Conservation (phyloP, 2,797 vertebrate species). For the Mastacembelus armatus region DNA sequence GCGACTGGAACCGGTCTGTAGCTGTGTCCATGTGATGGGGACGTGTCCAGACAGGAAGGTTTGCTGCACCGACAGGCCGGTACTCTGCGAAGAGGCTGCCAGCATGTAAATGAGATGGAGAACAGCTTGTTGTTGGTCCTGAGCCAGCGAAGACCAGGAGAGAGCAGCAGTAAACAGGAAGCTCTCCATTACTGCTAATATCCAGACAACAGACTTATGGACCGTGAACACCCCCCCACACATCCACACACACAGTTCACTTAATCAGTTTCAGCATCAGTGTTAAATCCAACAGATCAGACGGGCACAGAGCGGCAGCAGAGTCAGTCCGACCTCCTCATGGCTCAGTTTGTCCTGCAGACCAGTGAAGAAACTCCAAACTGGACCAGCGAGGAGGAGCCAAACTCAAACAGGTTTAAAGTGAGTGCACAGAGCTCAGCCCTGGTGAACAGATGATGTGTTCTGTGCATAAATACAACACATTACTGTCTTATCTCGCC, state of each 20-base stretch:
- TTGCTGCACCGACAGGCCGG: slow-evolving; percentile 4
- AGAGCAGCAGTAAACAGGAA: slow-evolving; percentile 73
- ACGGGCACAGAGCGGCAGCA: too few relatives aligned
- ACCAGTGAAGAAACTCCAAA: too few relatives aligned
- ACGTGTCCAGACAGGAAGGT: slow-evolving; percentile 8
- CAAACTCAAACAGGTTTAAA: too few relatives aligned
- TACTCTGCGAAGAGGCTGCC: slow-evolving; percentile 11
- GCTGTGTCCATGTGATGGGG: slow-evolving; percentile 6
- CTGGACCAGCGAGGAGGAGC: too few relatives aligned
- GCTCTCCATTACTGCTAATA: slow-evolving; percentile 64
- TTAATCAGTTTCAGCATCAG: too few relatives aligned
- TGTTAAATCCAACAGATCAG: too few relatives aligned
- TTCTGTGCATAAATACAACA: slow-evolving; percentile 32
- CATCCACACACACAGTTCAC: too few relatives aligned
- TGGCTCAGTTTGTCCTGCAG: too few relatives aligned
- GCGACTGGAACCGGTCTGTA: too few relatives aligned
- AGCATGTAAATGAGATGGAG: slow-evolving; percentile 49
- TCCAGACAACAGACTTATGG: too few relatives aligned
- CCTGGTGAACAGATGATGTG: slow-evolving; percentile 48
- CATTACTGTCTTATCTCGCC: slow-evolving; percentile 28
- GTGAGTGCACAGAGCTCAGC: slow-evolving; percentile 6
- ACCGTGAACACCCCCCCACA: too few relatives aligned
- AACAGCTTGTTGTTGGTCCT: slow-evolving; percentile 28
- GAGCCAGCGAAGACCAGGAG: slow-evolving; percentile 24
- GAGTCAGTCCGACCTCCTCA: neutral